These are phyloP conservation scores for Drosophila quadrilineata DNA, from an alignment of 1,140 invertebrate genomes.

Conservation along the genomic window DNA sequence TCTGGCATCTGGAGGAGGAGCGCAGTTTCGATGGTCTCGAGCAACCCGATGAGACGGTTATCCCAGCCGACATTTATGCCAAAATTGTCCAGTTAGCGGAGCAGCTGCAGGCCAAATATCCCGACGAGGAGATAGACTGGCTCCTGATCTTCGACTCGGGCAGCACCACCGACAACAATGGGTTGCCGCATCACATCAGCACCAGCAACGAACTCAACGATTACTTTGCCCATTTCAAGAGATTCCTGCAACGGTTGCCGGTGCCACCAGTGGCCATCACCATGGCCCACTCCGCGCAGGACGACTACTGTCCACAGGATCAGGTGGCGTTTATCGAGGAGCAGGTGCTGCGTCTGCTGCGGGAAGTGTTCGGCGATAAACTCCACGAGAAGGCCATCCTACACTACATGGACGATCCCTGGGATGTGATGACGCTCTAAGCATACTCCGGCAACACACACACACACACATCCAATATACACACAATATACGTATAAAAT, in stretches of 20 bases:
- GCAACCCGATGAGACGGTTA: conserved; percentile 49
- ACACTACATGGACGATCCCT: conserved; percentile 77
- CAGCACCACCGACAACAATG: conserved; percentile 90
- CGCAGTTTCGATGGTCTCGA: conserved; percentile 82
- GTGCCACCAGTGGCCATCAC: conserved; percentile 88
- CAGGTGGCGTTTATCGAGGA: conserved; percentile 88
- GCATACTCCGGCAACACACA: conserved; percentile 7
- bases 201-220: conserved; percentile 85
- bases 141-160: conserved; percentile 90
- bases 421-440: conserved; percentile 80
- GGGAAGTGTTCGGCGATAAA: conserved; percentile 69
- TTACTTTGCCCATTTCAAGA: conserved; percentile 84
- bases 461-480: neutral
- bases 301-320: conserved; percentile 92
- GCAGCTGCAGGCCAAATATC: conserved; percentile 82
- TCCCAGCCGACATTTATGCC: conserved; percentile 53
- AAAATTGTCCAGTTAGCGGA: conserved; percentile 82
- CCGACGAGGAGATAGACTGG: conserved; percentile 88
- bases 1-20: conserved; percentile 85
- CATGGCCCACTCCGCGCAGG: conserved; percentile 90
- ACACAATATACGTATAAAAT: neutral
- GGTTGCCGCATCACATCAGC: conserved; percentile 91
- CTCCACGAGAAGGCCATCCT: conserved; percentile 72
- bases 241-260: conserved; percentile 85
- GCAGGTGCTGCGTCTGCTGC: conserved; percentile 83